phyloP scores from a whole-genome alignment of 2,113 vertebrate species.

The Hippocampus comes region DNA sequence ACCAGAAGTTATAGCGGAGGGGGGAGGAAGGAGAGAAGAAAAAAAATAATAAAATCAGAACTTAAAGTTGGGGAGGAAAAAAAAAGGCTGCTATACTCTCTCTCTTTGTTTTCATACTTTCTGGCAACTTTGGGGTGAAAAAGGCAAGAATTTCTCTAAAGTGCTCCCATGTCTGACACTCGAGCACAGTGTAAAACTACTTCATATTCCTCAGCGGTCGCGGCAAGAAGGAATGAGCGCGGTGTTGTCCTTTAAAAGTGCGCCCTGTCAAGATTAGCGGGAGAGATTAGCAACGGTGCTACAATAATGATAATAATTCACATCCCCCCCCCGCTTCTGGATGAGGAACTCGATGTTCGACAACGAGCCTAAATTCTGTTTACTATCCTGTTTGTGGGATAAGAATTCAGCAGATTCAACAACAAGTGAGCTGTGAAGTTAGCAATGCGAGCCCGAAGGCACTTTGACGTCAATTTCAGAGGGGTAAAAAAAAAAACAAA shows the following conservation, averaged over 20 bases:
- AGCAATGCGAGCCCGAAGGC: too few species aligned
- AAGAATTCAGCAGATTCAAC: too few species aligned
- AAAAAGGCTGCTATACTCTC: slow-evolving; percentile 12
- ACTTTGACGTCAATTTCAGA: too few species aligned
- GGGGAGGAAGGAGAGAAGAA: background rate
- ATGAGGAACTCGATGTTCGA: too few species aligned
- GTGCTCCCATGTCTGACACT: slow-evolving; percentile 17
- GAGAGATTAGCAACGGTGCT: background rate
- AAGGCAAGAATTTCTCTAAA: slow-evolving; percentile 41
- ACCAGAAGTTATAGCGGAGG: slow-evolving; percentile 11
- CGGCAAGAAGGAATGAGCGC: slow-evolving; percentile 26
- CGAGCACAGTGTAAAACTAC: slow-evolving; percentile 9
- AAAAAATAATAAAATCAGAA: background rate
- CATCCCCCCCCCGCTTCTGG: background rate
- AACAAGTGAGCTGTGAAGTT: too few species aligned
- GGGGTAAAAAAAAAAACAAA: too few species aligned
- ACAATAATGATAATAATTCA: slow-evolving; percentile 1
- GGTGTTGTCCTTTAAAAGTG: slow-evolving; percentile 10
- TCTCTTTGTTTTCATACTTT: slow-evolving; percentile 56
- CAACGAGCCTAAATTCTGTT: too few species aligned
- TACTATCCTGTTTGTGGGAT: too few species aligned
- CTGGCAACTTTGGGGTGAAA: slow-evolving; percentile 45
- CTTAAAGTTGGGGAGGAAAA: background rate
- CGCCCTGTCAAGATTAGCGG: slow-evolving; percentile 13
- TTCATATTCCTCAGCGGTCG: slow-evolving; percentile 29